A percentile compares a stretch with the other conserved stretches of the same genome.
These are phyloP conservation scores for Carassius auratus DNA, from an alignment of 2,113 vertebrate genomes.

Conservation along the genomic window DNA sequence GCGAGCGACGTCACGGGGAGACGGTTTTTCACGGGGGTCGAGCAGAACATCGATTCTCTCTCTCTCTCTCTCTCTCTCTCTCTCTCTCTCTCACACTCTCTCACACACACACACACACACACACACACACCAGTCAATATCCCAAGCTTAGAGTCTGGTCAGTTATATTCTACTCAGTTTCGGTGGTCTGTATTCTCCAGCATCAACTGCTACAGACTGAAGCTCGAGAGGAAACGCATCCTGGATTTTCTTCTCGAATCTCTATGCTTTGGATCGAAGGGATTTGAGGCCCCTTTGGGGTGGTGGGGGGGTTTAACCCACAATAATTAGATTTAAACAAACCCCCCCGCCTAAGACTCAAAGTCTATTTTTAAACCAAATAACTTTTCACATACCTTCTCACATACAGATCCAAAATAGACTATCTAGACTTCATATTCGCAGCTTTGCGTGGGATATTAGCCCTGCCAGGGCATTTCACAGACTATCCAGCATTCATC, in stretches of 20 bases:
- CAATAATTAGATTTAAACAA: constrained; percentile 51
- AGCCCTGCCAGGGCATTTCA: background rate
- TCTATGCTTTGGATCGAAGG: constrained; percentile 46
- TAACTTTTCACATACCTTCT: constrained; percentile 1
- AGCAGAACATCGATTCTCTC: constrained; percentile 69
- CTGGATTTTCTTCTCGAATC: constrained; percentile 55
- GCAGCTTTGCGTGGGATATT: constrained; percentile 8
- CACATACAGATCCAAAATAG: constrained; percentile 7
- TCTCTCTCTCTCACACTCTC: constrained; percentile 45
- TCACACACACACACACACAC: background rate
- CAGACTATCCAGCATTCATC: background rate
- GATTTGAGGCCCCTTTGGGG: constrained; percentile 60
- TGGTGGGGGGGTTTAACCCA: constrained; percentile 59
- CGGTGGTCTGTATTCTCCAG: constrained; percentile 18
- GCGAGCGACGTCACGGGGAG: constrained; percentile 67
- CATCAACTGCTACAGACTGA: background rate
- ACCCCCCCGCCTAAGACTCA: constrained; percentile 37
- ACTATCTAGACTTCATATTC: background rate
- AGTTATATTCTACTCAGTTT: constrained; percentile 43
- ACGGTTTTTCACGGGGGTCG: constrained; percentile 68
- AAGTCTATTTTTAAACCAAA: constrained; percentile 53
- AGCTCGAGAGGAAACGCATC: constrained; percentile 7
- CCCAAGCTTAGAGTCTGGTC: constrained; percentile 30
- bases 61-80: constrained; percentile 45
- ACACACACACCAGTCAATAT: constrained; percentile 37